Evolutionary conservation across 1,140 invertebrate species (phyloP), one percentile per base, ranked within the genome.

Genomic region (Paraescarpia echinospica): DNA sequence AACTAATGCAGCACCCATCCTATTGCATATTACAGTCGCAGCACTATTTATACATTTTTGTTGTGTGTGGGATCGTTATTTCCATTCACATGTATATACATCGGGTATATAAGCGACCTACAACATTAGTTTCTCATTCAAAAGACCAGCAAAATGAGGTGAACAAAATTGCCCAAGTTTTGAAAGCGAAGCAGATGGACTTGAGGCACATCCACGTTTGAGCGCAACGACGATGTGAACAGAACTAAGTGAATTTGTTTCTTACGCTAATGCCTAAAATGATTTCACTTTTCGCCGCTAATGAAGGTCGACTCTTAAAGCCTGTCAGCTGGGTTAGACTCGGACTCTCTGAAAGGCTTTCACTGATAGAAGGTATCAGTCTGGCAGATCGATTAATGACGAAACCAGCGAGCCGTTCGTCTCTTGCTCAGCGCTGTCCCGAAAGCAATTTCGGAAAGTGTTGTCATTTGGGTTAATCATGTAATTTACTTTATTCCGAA

Each of bases 401-500:
- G 59, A 77, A 77, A 77, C 59, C 59, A 31, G 22, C 22, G 59
- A 77, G 59, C 59, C 59, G 59, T 77, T 77, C 22, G 27, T 31
- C 14, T 22, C 59, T 77, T 77, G 59, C 59, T 77, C 14, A 77
- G n/a, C 59, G 59, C 59, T 77, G 59, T 77, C 59, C 59, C 59
- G 22, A 77, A 77, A 77, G 59, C 59, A 77, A 77, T 77, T 77
- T 77, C 59, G 59, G 59, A 77, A 77, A 77, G 59, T 77, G 59
- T 77, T 77, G 59, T 77, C 59, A 77, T 77, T 77, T 77, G 59
- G 59, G 59, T 77, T 77, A 77, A 77, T 77, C 59, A 77, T 27
- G 59, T 77, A 77, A 77, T 77, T 77, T 77, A 77, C 59, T 77
- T 77, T 77, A 77, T 77, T 77, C 59, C 59, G 59, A 77, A 77